Percentiles rank a stretch among this genome's conserved stretches.
These are phyloP conservation scores for Fukomys damarensis DNA, from an alignment of 2,113 vertebrate species.

Conservation along the genomic window DNA sequence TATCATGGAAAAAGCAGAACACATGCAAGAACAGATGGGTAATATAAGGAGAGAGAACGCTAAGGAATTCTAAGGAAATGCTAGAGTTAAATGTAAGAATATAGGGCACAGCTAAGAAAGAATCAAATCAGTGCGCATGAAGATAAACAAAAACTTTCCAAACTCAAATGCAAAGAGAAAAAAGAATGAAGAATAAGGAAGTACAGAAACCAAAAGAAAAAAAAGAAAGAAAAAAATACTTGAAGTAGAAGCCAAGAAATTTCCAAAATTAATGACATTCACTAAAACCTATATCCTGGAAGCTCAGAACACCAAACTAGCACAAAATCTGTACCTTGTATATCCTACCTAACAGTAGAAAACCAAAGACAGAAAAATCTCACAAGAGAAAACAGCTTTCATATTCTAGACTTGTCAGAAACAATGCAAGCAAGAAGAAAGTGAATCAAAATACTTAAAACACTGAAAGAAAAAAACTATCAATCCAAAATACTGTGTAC, in stretches of 20 bases:
- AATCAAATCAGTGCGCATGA: not conserved
- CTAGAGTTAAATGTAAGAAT: not conserved
- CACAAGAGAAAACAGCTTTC: not conserved
- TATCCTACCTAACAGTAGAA: not conserved
- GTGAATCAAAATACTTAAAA: not conserved
- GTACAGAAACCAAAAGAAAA: not conserved
- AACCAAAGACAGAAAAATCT: not conserved
- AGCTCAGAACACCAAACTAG: not conserved
- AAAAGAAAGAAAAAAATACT: not conserved
- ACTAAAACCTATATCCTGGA: not conserved
- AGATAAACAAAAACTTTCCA: not conserved
- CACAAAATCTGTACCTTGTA: not conserved
- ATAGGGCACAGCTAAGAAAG: not conserved
- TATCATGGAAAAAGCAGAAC: not conserved
- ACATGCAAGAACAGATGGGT: not conserved
- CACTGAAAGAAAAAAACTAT: not conserved
- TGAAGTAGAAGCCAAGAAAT: not conserved
- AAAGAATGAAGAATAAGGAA: not conserved
- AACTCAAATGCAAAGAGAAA: not conserved
- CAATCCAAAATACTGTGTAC: not conserved
- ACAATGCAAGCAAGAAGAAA: not conserved
- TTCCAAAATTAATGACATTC: slow-evolving; percentile 31
- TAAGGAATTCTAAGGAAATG: not conserved
- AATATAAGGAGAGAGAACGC: not conserved
- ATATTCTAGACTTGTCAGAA: not conserved